Evolutionary conservation across 2,113 vertebrate species (phyloP), one percentile per base, ranked within the genome.

Genomic region (Dicaeum eximium): DNA sequence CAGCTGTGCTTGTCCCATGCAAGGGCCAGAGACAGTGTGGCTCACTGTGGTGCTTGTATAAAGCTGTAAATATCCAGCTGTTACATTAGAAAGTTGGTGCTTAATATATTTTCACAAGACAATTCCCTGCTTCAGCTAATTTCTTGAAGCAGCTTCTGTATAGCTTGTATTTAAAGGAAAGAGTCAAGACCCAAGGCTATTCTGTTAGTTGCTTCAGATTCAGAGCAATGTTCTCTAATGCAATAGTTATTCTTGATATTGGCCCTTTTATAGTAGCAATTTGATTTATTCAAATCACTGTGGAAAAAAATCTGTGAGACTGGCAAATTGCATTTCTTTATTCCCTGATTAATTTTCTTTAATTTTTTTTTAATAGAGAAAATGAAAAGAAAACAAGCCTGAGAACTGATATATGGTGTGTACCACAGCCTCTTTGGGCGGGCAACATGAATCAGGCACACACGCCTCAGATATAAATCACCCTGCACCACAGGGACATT

Each of bases 391-490:
- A 92, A 94, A 90, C 51, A 92, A 95, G 80, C 8, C 53, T 86
- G 88, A 74, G 80, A 80, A 78, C 5, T 83, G 72, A 79, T 92
- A 33, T 13, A 20, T 78, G n/a, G 53, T 6, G 9, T 51, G 15
- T 38, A 80, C 21, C 56, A 60, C n/a, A 60, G 75, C n/a, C 67
- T 90, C 56, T 74, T 51, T 84, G 92, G 92, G 79, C 0, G 4
- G 73, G 53, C 67, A 80, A 31, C 72, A n/a, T 42, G 88, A 84
- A 86, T 84, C 80, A 81, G 75, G 81, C 69, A 86, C 60, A 78
- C 81, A 67, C 3, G 23, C 79, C 82, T 94, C 44, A 9, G n/a
- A 66, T 30, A 78, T 92, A 96, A 95, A 96, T 96, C 94, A 96
- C 60, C 57, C 58, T 78, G 82, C 65, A 94, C 90, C 86, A 40